These are phyloP conservation scores for Arenaria interpres DNA, from an alignment of 2,113 vertebrate species.

Conservation along the genomic window DNA sequence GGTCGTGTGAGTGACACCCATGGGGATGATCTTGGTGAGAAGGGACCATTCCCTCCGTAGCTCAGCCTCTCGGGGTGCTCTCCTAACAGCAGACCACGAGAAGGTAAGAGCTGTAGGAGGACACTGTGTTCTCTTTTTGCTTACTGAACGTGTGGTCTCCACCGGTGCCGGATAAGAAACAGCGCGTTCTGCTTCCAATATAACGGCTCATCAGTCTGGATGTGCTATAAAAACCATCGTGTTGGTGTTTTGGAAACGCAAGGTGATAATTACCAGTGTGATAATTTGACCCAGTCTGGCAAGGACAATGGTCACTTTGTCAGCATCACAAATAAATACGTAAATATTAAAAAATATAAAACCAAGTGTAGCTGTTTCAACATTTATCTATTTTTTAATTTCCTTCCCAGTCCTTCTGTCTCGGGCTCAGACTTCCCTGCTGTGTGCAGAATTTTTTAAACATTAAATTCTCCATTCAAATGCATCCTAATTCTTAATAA, in stretches of 20 bases:
- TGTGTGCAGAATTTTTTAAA: slow-evolving; percentile 6
- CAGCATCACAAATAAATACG: neutral
- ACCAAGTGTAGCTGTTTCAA: neutral
- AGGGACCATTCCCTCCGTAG: neutral
- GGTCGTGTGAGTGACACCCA: neutral
- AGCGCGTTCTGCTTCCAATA: neutral
- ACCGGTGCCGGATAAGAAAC: neutral
- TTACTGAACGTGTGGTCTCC: neutral
- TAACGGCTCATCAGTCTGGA: neutral
- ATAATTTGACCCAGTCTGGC: neutral
- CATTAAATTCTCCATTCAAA: slow-evolving; percentile 56
- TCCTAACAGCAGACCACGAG: neutral
- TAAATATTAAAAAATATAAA: neutral
- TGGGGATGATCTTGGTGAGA: neutral
- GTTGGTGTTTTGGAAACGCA: neutral
- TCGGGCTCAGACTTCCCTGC: neutral
- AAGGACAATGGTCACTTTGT: neutral
- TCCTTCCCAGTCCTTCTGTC: neutral
- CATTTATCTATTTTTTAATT: neutral
- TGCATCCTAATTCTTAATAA: slow-evolving; percentile 47
- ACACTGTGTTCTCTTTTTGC: neutral
- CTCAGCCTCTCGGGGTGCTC: neutral
- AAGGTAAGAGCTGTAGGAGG: neutral
- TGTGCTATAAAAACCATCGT: neutral
- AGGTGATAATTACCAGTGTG: neutral